Evolutionary conservation across 2,797 vertebrate genomes (phyloP).

Genomic region (Ispidina picta): DNA sequence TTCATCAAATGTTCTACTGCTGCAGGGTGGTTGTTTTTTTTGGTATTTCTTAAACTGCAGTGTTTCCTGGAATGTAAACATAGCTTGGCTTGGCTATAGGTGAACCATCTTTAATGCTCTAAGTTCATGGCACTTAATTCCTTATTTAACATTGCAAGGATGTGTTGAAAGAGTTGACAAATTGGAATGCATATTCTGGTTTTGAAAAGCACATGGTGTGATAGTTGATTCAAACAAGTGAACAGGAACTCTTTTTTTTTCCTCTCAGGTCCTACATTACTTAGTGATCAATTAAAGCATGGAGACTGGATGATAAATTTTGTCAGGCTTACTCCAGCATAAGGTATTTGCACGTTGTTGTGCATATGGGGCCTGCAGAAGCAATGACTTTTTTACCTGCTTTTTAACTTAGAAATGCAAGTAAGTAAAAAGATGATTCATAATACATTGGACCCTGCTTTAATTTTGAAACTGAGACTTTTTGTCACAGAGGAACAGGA

Average conservation of each 20-base stretch:
- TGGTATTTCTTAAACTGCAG: constrained; percentile 79
- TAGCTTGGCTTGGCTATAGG: constrained; percentile 81
- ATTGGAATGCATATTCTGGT: constrained; percentile 65
- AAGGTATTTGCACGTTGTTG: constrained; percentile 60
- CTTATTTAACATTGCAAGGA: constrained; percentile 73
- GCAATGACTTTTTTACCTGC: constrained; percentile 45
- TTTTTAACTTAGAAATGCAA: constrained; percentile 69
- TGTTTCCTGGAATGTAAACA: constrained; percentile 83
- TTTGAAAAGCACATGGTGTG: constrained; percentile 71
- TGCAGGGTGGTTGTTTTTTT: constrained; percentile 67
- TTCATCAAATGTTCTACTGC: constrained; percentile 81
- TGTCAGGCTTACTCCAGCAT: constrained; percentile 35
- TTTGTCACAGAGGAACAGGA: constrained; percentile 44
- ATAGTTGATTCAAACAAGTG: constrained; percentile 73
- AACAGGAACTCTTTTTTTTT: constrained; percentile 35
- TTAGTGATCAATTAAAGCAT: constrained; percentile 58
- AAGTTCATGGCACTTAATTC: constrained; percentile 73
- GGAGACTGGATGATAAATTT: constrained; percentile 36
- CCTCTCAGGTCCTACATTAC: constrained; percentile 44
- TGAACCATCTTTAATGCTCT: constrained; percentile 79
- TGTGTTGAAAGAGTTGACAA: constrained; percentile 70
- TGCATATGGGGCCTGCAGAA: constrained; percentile 54
- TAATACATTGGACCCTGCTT: constrained; percentile 20
- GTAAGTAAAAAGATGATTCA: neutral
- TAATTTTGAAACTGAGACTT: constrained; percentile 39